Percentiles rank a stretch among this genome's conserved stretches.
phyloP scores from a whole-genome alignment of 2,888 invertebrate genomes.

The Chalcosyrphus nemorum region DNA sequence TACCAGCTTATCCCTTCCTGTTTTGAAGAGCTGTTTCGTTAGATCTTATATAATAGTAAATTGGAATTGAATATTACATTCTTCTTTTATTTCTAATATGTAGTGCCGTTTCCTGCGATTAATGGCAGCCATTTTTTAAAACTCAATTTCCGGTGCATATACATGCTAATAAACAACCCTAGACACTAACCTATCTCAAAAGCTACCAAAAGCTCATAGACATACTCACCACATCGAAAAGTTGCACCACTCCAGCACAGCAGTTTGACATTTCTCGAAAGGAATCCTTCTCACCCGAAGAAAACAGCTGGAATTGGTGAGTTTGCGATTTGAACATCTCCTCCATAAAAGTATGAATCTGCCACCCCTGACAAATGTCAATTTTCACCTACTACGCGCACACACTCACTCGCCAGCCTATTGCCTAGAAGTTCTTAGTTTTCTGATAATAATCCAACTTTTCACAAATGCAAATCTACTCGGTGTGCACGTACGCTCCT shows the following conservation, averaged over 20 bases:
- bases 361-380: slow-evolving; percentile 56
- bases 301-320: slow-evolving; percentile 66
- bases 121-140: too few relatives aligned
- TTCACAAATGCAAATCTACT: slow-evolving; percentile 56
- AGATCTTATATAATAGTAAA: too few relatives aligned
- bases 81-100: too few relatives aligned
- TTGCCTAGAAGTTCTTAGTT: slow-evolving; percentile 45
- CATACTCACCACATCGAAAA: background rate
- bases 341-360: slow-evolving; percentile 2
- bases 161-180: background rate
- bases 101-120: too few relatives aligned
- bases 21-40: too few relatives aligned
- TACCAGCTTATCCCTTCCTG: too few relatives aligned
- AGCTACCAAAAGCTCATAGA: background rate
- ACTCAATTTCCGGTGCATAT: background rate
- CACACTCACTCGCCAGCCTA: slow-evolving; percentile 13
- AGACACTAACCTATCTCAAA: slow-evolving; percentile 17
- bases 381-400: slow-evolving; percentile 5
- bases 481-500: slow-evolving; percentile 31
- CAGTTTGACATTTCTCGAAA: background rate
- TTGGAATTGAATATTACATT: too few relatives aligned
- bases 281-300: background rate
- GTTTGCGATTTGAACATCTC: slow-evolving; percentile 55
- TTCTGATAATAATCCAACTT: slow-evolving; percentile 57
- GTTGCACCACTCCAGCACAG: background rate